Evolutionary conservation across 1,140 invertebrate genomes (phyloP).

Genomic region (Brachionus asplanchnoidis): DNA sequence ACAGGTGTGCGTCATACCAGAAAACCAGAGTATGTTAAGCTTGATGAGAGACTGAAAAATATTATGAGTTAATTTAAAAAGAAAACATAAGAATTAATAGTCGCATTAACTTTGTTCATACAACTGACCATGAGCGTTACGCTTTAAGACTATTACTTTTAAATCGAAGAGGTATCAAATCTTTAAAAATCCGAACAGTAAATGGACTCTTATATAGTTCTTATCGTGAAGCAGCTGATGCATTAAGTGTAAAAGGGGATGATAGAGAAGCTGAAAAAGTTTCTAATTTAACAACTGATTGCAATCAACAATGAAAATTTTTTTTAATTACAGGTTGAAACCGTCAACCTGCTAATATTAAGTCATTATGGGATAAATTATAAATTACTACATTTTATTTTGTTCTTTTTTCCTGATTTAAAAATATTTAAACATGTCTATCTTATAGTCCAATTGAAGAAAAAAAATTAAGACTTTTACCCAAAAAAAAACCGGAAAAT

Average conservation of each 20-base stretch:
- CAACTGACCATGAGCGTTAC: neutral
- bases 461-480: too few species aligned
- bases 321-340: neutral
- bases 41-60: too few species aligned
- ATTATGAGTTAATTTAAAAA: too few species aligned
- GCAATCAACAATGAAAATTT: neutral
- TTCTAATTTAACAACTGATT: neutral
- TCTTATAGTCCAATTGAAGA: too few species aligned
- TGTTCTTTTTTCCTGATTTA: too few species aligned
- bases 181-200: neutral
- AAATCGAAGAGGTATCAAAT: neutral
- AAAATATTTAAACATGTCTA: too few species aligned
- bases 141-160: neutral
- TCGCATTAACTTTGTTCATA: neutral
- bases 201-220: neutral
- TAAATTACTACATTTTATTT: too few species aligned
- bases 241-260: neutral
- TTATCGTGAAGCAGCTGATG: neutral
- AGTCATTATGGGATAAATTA: neutral
- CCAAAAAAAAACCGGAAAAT: too few species aligned
- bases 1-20: too few species aligned
- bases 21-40: too few species aligned
- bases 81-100: neutral
- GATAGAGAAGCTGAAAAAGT: neutral
- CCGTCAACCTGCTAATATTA: constrained; percentile 2